Evolutionary conservation across 1,140 invertebrate species (phyloP).

Genomic region (Calephelis virginiensis): DNA sequence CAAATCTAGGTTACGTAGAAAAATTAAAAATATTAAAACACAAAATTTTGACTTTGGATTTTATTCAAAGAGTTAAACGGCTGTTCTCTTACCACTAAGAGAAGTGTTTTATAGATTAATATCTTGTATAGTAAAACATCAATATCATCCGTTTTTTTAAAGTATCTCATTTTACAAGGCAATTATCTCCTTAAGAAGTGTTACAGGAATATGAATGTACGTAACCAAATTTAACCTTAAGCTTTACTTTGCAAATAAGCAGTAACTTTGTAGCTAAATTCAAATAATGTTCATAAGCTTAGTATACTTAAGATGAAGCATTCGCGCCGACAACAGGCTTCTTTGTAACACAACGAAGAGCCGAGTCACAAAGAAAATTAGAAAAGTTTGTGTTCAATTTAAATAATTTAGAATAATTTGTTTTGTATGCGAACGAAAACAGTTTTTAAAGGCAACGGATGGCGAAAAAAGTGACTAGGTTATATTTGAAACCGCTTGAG

Average conservation of each 20-base stretch:
- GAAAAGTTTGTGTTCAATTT: conserved; percentile 10
- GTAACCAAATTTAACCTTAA: background rate
- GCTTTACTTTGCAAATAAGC: conserved; percentile 12
- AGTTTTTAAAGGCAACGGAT: background rate
- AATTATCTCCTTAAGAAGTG: conserved; percentile 55
- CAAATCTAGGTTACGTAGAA: no score
- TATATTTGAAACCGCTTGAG: no score
- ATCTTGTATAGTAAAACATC: no score
- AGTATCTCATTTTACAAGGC: no score
- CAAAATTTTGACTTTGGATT: no score
- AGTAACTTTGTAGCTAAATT: conserved; percentile 13
- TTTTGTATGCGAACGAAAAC: conserved; percentile 1
- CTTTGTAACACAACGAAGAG: conserved; percentile 7
- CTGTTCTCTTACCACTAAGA: no score
- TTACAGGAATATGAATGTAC: conserved; percentile 22
- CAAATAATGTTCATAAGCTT: conserved; percentile 15
- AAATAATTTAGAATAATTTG: conserved; percentile 12
- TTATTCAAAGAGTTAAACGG: no score
- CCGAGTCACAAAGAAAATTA: conserved; percentile 17
- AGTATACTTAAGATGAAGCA: conserved; percentile 8
- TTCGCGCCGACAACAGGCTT: conserved; percentile 1
- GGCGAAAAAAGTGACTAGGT: no score
- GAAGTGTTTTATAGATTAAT: no score
- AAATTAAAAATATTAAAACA: no score
- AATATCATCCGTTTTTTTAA: no score